Percentiles rank a stretch among this genome's conserved stretches.
Conservation (phyloP, 2,797 vertebrate genomes). For the Enteromius thamalakanensis region DNA sequence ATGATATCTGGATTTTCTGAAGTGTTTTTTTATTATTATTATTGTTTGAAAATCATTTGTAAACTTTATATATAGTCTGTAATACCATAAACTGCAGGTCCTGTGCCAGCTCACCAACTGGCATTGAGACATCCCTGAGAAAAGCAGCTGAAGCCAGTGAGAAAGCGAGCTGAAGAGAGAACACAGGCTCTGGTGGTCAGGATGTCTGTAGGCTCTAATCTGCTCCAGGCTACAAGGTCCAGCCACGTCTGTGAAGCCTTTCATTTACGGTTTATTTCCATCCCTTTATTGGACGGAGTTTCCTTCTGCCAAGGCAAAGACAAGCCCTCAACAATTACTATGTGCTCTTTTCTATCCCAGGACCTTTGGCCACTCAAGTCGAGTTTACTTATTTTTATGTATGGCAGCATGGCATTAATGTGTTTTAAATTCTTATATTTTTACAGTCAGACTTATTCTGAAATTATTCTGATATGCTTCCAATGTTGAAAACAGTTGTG, state of each 20-base stretch:
- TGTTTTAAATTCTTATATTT: constrained; percentile 17
- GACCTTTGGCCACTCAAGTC: constrained; percentile 30
- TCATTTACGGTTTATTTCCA: constrained; percentile 67
- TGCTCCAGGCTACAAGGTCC: constrained; percentile 56
- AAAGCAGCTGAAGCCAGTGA: constrained; percentile 22
- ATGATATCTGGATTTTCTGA: constrained; percentile 5
- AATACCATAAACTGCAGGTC: background rate
- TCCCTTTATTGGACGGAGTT: constrained; percentile 61
- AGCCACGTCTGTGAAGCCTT: constrained; percentile 60
- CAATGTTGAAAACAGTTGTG: background rate
- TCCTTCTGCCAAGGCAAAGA: constrained; percentile 55
- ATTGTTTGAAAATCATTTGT: too few relatives aligned
- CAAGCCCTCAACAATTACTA: constrained; percentile 62
- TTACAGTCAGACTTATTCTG: background rate
- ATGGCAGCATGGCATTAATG: constrained; percentile 31
- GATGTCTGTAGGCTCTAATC: constrained; percentile 62
- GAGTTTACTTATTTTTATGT: constrained; percentile 33
- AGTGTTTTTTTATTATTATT: too few relatives aligned
- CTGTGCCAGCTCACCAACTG: background rate
- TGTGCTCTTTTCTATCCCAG: constrained; percentile 55
- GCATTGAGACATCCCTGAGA: background rate
- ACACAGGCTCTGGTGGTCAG: constrained; percentile 53
- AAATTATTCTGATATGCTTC: constrained; percentile 20
- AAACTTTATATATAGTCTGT: background rate
- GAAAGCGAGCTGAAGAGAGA: constrained; percentile 6